Base-by-base conservation (phyloP, 2,797 vertebrate species). In the Sebastes trivittatus region DNA sequence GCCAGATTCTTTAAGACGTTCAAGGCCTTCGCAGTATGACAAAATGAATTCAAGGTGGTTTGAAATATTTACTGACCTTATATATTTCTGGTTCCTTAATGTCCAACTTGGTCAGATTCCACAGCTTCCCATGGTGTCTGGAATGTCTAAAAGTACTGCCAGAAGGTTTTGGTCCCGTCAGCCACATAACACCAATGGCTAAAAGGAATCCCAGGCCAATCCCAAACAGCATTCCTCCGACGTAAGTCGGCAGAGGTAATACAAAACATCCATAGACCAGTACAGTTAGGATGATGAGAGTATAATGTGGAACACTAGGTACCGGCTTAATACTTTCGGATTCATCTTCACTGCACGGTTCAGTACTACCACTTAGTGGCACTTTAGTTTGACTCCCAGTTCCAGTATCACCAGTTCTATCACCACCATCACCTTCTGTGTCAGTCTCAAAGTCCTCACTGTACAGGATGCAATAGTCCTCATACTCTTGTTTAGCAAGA, bases 401-500 rank as follows among this genome's bases (percentile, higher is more conserved):
- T 75, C 76, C 61, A 34, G 80, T 83, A n/a, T 84, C 54, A 14
- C 85, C 70, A 5, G 76, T 82, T 75, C 42, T 66, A 69, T 91
- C 81, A 1, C 59, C 85, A 1, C 64, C 79, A 38, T 95, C 95
- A 14, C 81, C 86, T 38, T 97, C 97, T 0, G 95, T 95, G n/a
- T 97, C 97, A 0, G 93, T 90, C 16, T 97, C 97, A 81, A 98
- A 98, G 87, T 99, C 98, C 77, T 98, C 97, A 1, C 93, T 94
- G 91, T 96, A 96, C 32, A 99, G 95, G 86, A 99, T 97, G 79
- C 97, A 99, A 66, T 96, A 99, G 81, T 99, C 98, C 25, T 99
- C 98, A 0, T 99, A 97, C 72, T 98, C 98, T 88, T 97, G 98
- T 93, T 96, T 97, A 2, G 93, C 97, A 29, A 99, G 94, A 20